Evolutionary conservation across 2,113 vertebrate genomes (phyloP), one percentile per base, ranked within the genome.

Genomic region (Glaucomys volans): DNA sequence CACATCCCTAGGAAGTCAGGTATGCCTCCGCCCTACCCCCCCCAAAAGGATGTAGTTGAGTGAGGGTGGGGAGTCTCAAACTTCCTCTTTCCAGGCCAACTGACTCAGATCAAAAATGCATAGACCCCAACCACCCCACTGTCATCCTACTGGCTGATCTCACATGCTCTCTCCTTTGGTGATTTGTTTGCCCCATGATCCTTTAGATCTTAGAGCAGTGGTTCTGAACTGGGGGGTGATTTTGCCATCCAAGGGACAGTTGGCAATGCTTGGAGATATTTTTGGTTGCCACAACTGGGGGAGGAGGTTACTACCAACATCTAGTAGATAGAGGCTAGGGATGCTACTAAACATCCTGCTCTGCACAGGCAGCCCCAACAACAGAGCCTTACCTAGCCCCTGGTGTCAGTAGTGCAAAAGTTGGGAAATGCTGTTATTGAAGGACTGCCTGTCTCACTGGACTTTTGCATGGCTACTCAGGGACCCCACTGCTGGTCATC

Each of bases 61-160:
- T 74, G 35, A 44, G 86, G 66, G 67, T 75, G 74, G 42, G 30
- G n/a, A 32, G 24, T 77, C 47, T 89, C 54, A 10, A 3, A 95
- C 77, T 96, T 96, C 92, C 50, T 35, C 42, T 95, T 97, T 92
- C 90, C 50, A 80, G 79, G 59, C 87, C 92, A 92, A 80, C 16
- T 80, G 59, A 54, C 64, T 47, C 40, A 87, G 66, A 79, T 50
- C 47, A 35, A 90, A 90, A 85, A 24, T 91, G 77, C 77, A 35
- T 42, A 74, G 64, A 91, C 44, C 28, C 12, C 74, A 86, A 9
- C 69, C 79, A 88, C 86, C 74, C 42, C 66, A 40, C 77, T 52
- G 54, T 26, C 77, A n/a, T 57, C 40, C 66, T 82, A 54, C n/a
- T 52, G 44, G 13, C 35, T 84, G 84, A 64, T 28, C 64, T 50